These are phyloP conservation scores for Glossophaga mutica DNA, from an alignment of 2,797 vertebrate genomes.

Conservation along the genomic window DNA sequence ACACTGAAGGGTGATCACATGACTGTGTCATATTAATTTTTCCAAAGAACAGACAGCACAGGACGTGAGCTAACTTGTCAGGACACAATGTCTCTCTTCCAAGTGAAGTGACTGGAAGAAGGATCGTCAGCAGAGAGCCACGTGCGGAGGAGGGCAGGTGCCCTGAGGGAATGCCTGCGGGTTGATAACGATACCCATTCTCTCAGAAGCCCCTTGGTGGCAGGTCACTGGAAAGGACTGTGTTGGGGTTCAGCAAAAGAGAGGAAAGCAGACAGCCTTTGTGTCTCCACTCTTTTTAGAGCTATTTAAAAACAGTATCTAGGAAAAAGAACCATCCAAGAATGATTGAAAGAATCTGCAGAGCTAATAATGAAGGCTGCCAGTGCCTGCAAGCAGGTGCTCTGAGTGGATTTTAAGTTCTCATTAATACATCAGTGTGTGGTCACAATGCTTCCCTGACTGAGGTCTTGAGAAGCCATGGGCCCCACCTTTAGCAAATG, in stretches of 20 bases:
- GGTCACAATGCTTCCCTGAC: neutral
- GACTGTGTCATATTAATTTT: conserved; percentile 52
- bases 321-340: neutral
- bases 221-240: neutral
- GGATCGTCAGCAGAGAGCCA: neutral
- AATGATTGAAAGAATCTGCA: neutral
- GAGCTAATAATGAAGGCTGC: neutral
- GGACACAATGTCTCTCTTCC: neutral
- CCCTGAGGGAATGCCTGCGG: neutral
- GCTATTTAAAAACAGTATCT: neutral
- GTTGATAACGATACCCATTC: neutral
- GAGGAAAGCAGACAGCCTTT: neutral
- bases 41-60: conserved; percentile 27
- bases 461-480: neutral
- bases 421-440: neutral
- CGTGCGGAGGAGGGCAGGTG: rapidly evolving
- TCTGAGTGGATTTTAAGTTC: conserved; percentile 38
- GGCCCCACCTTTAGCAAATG: neutral
- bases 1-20: conserved; percentile 12
- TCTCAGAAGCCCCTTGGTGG: neutral
- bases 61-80: neutral
- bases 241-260: neutral
- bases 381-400: neutral
- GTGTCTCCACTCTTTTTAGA: neutral
- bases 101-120: neutral